Evolutionary conservation across 2,888 invertebrate genomes (phyloP).

Genomic region (Pyrgus malvae): DNA sequence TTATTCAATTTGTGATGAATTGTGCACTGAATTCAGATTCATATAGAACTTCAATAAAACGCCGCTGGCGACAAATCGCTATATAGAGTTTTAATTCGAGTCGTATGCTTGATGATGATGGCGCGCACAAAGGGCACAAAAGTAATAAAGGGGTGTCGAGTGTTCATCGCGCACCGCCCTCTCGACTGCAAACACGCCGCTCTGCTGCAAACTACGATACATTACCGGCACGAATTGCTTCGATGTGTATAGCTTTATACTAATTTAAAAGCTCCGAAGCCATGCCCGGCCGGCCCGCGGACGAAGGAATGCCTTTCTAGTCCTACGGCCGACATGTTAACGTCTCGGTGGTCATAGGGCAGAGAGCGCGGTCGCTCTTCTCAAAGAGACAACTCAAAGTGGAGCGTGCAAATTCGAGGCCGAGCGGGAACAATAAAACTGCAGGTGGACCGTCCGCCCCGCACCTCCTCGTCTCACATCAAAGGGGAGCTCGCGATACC

Average conservation of each 20-base stretch:
- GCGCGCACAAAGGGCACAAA: conserved; percentile 68
- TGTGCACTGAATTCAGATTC: conserved; percentile 3
- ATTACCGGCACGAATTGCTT: conserved; percentile 26
- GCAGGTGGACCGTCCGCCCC: conserved; percentile 74
- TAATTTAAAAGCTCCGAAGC: conserved; percentile 4
- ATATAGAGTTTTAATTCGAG: conserved; percentile 69
- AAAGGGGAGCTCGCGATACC: conserved; percentile 76
- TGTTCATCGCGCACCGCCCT: conserved; percentile 52
- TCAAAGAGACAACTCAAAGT: conserved; percentile 74
- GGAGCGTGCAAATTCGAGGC: conserved; percentile 76
- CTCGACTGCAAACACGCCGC: conserved; percentile 35
- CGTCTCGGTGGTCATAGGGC: conserved; percentile 40
- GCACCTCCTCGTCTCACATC: conserved; percentile 64
- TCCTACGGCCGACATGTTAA: conserved; percentile 33
- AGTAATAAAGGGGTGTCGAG: conserved; percentile 77
- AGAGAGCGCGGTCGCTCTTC: conserved; percentile 59
- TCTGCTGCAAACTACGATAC: conserved; percentile 32
- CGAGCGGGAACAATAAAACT: conserved; percentile 75
- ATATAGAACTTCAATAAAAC: conserved; percentile 31
- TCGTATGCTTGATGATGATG: conserved; percentile 67
- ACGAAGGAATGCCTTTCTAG: conserved; percentile 30
- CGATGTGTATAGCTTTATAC: conserved; percentile 20
- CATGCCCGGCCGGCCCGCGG: conserved; percentile 18
- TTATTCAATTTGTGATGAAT: not conserved
- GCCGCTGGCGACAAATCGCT: conserved; percentile 52